These are phyloP conservation scores for Heterochromis multidens DNA, from an alignment of 2,113 vertebrate genomes.

Conservation along the genomic window DNA sequence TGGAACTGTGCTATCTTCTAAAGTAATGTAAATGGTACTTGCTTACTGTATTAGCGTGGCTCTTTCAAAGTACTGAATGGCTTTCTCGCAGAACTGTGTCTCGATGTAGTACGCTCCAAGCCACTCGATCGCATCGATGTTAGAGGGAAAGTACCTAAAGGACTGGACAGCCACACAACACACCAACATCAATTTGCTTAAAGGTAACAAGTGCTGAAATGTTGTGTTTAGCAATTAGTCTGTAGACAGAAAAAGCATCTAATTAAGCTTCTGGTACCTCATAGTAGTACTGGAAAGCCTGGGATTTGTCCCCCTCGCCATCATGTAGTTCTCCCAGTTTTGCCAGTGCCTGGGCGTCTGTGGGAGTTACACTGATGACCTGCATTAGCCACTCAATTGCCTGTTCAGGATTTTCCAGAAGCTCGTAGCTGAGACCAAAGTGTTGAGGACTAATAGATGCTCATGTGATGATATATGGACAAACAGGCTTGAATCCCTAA, in stretches of 20 bases:
- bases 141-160: slow-evolving; percentile 92
- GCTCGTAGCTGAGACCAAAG: slow-evolving; percentile 80
- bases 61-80: slow-evolving; percentile 97
- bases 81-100: slow-evolving; percentile 97
- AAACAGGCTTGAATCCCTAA: background rate
- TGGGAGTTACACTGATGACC: slow-evolving; percentile 88
- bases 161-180: slow-evolving; percentile 75
- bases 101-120: slow-evolving; percentile 95
- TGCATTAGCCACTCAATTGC: slow-evolving; percentile 94
- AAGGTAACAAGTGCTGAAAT: background rate
- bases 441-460: slow-evolving; percentile 74
- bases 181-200: background rate
- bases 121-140: slow-evolving; percentile 96
- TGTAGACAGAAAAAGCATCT: accelerated
- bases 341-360: slow-evolving; percentile 84
- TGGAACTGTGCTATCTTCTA: background rate
- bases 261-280: slow-evolving; percentile 76
- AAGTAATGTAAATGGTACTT: background rate
- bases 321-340: slow-evolving; percentile 91
- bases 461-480: background rate
- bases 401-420: slow-evolving; percentile 87
- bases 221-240: background rate
- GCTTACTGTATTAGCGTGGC: slow-evolving; percentile 97
- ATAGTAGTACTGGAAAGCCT: slow-evolving; percentile 92
- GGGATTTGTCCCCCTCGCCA: slow-evolving; percentile 90